phyloP scores from a whole-genome alignment of 2,797 vertebrate genomes.

The Galagoides demidoff region DNA sequence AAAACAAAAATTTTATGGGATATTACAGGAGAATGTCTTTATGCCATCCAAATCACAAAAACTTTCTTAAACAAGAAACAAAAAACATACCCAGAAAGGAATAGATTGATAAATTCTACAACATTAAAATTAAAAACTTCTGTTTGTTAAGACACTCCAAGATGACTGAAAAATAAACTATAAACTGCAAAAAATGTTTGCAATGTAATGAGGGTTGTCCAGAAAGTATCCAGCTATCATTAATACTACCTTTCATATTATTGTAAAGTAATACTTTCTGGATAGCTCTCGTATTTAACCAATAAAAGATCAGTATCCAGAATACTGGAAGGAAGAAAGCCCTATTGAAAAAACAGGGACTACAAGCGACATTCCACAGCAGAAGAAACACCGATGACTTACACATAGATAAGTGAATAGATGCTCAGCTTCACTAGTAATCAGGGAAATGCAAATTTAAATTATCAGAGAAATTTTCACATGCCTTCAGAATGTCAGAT shows the following conservation, averaged over 20 bases:
- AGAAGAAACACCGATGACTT: background rate
- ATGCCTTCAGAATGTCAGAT: background rate
- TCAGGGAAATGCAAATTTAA: slow-evolving; percentile 30
- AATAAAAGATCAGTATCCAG: slow-evolving; percentile 52
- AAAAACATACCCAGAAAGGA: slow-evolving; percentile 45
- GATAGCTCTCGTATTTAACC: slow-evolving; percentile 35
- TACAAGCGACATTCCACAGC: background rate
- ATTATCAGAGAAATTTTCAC: background rate
- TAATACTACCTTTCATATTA: too few species aligned
- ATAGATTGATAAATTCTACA: slow-evolving; percentile 48
- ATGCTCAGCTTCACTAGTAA: background rate
- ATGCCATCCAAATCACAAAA: slow-evolving; percentile 55
- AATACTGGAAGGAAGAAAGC: slow-evolving; percentile 22
- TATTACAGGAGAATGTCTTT: slow-evolving; percentile 50
- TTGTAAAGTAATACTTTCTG: too few species aligned
- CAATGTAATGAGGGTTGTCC: background rate
- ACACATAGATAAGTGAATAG: slow-evolving; percentile 21
- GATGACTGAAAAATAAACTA: slow-evolving; percentile 58
- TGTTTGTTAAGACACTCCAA: slow-evolving; percentile 54
- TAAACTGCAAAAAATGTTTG: background rate
- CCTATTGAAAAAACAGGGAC: slow-evolving; percentile 5
- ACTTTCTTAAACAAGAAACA: slow-evolving; percentile 63
- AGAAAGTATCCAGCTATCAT: too few species aligned
- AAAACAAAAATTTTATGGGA: slow-evolving; percentile 58
- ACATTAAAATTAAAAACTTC: slow-evolving; percentile 67